Base-by-base conservation (phyloP, 2,113 vertebrate species). In the Microtus pennsylvanicus region DNA sequence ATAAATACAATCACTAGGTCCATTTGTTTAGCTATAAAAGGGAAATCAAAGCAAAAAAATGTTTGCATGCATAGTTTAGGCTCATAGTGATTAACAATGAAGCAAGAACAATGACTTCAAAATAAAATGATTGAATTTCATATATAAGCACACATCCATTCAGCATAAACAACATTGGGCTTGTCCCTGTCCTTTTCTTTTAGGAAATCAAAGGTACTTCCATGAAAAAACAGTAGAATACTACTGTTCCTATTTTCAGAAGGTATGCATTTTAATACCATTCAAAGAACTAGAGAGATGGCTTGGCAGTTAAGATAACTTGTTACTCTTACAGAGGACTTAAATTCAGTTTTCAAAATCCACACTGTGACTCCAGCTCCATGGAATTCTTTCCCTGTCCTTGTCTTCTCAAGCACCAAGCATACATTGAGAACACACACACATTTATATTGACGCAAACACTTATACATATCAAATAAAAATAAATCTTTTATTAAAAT, bases 1-100 rank as follows among this genome's bases (percentile, higher is more conserved):
- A 47, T 7, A 85, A 76, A 42, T 30, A 83, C 22, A 91, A 92
- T 92, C 69, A 91, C 26, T n/a, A 91, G 78, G 70, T 28, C 12
- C n/a, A 83, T 38, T 95, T 96, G 65, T 38, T 95, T 91, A 92
- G 50, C 12, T 92, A 77, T 52, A 95, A 89, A 92, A 14, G 58
- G 47, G 61, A 90, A 94, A 89, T 38, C 24, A 82, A 98, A 94
- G 58, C 55, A 91, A 70, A 83, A 85, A 52, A 88, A 80, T 45
- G 1, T 38, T 96, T 33, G 38, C 16, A 87, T 90, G n/a, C 61
- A 85, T 10, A 47, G 35, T 65, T n/a, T n/a, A 91, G 45, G 72
- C 12, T 87, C 22, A 87, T 61, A 89, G 13, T 91, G 69, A 93
- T 81, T 89, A 90, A 90, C 58, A 47, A 89, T 47, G 28, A n/a